Base-by-base conservation (phyloP, 1,140 invertebrate species). In the Pseudomyrmex concolor region DNA sequence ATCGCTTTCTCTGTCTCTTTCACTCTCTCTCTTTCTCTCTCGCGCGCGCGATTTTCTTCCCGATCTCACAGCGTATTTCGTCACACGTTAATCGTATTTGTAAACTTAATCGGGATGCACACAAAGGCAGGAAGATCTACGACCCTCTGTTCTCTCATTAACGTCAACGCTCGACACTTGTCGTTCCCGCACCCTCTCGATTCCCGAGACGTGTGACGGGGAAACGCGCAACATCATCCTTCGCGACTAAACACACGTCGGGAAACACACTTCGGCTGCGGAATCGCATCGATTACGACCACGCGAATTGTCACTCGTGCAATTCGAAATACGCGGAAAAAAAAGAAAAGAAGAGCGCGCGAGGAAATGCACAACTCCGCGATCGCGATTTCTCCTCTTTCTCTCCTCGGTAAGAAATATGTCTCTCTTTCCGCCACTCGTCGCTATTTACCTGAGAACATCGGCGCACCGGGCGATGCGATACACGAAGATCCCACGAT, bases 371-470 rank as follows among this genome's bases (percentile, higher is more conserved):
- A 45, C 54, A 43, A 45, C 48, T 64, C 59, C 59, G 34, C 34
- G 34, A 34, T 73, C n/a, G 2, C 8, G n/a, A 19, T 22, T 4
- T 50, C 55, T 15, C 2, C 1, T 13, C 2, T 54, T 34, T 19
- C 48, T n/a, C 60, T 13, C 22, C 17, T 4, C 50, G n/a, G 34
- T 78, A 19, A 34, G 34, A 34, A 34, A 34, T 34, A 5, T n/a
- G n/a, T n/a, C n/a, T 70, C 54, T 50, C 76, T 19, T 19, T 51
- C 50, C 13, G 13, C 1, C 8, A 59, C 19, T 51, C 45, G 77
- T 50, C 68, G 76, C 74, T 74, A 77, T 83, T 87, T 91, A 91
- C 90, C 91, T 91, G 90, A 91, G 88, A 90, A 90, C 91, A 91
- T 91, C 64, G 87, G 70, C 83, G 72, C 60, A 70, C 76, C 51